Percentiles rank a stretch among this genome's conserved stretches.
Conservation (phyloP, 2,113 vertebrate species). For the Ursus arctos region DNA sequence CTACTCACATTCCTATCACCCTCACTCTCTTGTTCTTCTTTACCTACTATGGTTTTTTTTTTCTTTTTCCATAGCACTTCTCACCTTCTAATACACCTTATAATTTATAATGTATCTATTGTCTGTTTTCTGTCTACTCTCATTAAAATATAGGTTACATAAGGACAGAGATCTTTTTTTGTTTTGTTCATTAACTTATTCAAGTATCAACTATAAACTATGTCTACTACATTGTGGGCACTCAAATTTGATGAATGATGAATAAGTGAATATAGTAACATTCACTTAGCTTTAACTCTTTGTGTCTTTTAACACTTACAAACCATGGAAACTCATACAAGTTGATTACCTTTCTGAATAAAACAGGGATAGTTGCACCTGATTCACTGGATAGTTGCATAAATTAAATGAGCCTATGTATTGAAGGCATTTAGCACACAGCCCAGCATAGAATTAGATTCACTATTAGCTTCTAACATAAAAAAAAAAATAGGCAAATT, state of each 20-base stretch:
- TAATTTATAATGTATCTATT: not conserved
- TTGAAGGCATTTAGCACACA: not conserved
- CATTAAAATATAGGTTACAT: not conserved
- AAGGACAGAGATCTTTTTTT: not conserved
- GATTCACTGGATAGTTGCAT: not conserved
- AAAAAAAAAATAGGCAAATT: not conserved
- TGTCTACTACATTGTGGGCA: not conserved
- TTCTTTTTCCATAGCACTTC: not conserved
- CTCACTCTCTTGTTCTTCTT: not conserved
- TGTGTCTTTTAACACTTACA: not conserved
- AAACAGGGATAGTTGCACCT: not conserved
- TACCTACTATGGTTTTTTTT: not conserved
- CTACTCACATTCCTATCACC: not conserved
- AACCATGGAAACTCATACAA: not conserved
- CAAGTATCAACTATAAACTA: not conserved
- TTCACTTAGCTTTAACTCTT: not conserved
- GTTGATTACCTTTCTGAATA: not conserved
- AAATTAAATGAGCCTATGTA: not conserved
- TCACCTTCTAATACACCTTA: not conserved
- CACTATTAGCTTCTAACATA: not conserved
- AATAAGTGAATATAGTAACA: not conserved
- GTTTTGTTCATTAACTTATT: not conserved
- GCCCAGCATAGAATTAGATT: not conserved
- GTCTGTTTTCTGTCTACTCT: not conserved
- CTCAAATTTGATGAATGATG: not conserved